Conservation (phyloP, 2,113 vertebrate species). For the Crotalus tigris region DNA sequence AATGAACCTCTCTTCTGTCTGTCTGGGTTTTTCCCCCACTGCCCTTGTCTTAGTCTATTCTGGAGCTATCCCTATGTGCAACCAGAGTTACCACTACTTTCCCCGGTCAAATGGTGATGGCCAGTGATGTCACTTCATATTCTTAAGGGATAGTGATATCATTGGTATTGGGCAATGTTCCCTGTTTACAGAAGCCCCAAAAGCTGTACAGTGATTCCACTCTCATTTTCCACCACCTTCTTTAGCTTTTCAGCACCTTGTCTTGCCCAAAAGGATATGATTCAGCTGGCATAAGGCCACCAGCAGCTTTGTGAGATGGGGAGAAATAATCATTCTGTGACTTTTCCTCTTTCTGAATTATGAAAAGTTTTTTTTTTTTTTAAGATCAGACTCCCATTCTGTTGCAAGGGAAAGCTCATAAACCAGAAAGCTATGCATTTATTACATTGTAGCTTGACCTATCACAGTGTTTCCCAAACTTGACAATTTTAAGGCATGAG, state of each 20-base stretch:
- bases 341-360: neutral
- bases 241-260: neutral
- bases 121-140: neutral
- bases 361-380: neutral
- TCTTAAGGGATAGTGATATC: neutral
- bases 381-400: neutral
- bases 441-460: neutral
- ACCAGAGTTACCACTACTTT: neutral
- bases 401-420: neutral
- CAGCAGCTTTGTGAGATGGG: neutral
- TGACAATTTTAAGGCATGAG: too few species aligned
- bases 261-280: neutral
- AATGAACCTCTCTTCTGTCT: conserved; percentile 55
- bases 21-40: neutral
- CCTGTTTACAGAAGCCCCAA: neutral
- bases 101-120: neutral
- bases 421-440: neutral
- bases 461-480: too few species aligned
- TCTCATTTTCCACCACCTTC: neutral
- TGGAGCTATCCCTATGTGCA: neutral
- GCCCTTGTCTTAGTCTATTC: neutral
- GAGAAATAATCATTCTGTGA: neutral
- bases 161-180: neutral
- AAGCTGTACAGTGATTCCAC: neutral
- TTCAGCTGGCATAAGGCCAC: neutral